Evolutionary conservation across 1,140 invertebrate species (phyloP), one percentile per base, ranked within the genome.

Genomic region (Bilobella aurantiaca): DNA sequence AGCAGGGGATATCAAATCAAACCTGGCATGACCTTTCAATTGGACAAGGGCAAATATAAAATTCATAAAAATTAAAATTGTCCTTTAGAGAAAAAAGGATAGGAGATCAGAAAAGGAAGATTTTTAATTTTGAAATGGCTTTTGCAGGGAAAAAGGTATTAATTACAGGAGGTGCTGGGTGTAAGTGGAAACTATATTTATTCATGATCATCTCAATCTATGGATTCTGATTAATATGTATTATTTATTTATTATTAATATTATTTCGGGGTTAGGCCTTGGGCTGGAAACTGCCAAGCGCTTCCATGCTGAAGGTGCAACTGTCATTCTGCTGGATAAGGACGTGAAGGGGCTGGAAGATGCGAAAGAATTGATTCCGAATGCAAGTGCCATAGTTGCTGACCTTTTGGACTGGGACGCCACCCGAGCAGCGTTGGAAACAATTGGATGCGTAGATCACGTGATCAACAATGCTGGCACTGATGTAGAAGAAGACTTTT

Each of bases 251-350:
- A 57, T 21, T n/a, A n/a, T n/a, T n/a, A n/a, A n/a, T n/a, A n/a
- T n/a, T n/a, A n/a, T n/a, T n/a, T n/a, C n/a, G n/a, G n/a, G n/a
- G n/a, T n/a, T n/a, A 68, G 67, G 62, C 29, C 34, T 68, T 1
- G 67, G 67, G 1, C 16, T 53, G n/a, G 62, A 46, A 25, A 68
- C 59, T 3, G 67, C 58, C 1, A 34, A 59, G 23, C 42, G 49
- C 23, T 68, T 68, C n/a, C 5, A 25, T 32, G 46, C 49, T 0
- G 29, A 1, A 16, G 31, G 47, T 46, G 62, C 67, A 29, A 42
- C 62, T 1, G 67, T 68, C 3, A 23, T 62, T 21, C 57, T 62
- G 25, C 25, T 68, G 42, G 67, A 71, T 49, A 66, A 64, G n/a
- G 57, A 66, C n/a, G 63, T 37, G 37, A 31, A 1, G 2, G 21